phyloP scores from a whole-genome alignment of 1,140 invertebrate species.

The Forficula auricularia region DNA sequence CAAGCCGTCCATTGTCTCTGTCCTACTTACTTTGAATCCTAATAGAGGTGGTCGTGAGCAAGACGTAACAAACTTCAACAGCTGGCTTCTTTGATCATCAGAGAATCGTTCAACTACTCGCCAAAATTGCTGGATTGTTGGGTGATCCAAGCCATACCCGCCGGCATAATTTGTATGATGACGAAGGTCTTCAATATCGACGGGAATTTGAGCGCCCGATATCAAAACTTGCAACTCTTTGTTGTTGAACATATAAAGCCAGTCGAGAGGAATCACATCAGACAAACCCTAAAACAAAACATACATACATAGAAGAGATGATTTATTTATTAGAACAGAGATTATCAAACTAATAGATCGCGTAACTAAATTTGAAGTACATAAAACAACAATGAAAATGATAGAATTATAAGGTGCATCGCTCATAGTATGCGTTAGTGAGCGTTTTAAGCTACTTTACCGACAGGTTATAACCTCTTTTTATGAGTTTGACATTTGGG shows the following conservation, averaged over 20 bases:
- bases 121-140: conserved; percentile 63
- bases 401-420: too few relatives aligned
- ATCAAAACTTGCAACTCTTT: conserved; percentile 87
- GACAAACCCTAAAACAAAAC: conserved; percentile 48
- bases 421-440: too few relatives aligned
- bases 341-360: too few relatives aligned
- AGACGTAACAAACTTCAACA: conserved; percentile 93
- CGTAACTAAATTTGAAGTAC: too few relatives aligned
- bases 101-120: conserved; percentile 63
- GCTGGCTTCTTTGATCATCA: conserved; percentile 65
- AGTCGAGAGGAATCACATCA: conserved; percentile 75
- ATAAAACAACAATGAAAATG: too few relatives aligned
- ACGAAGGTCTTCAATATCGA: conserved; percentile 79
- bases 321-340: conserved; percentile 4
- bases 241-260: conserved; percentile 88
- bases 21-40: conserved; percentile 76
- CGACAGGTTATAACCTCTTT: too few relatives aligned
- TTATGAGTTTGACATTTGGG: too few relatives aligned
- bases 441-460: too few relatives aligned
- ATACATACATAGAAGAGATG: conserved; percentile 4
- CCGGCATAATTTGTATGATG: conserved; percentile 64
- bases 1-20: too few relatives aligned
- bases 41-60: conserved; percentile 91
- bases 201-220: conserved; percentile 79
- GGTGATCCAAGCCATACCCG: conserved; percentile 67